A percentile compares a stretch with the other conserved stretches of the same genome.
Conservation (phyloP, 1,140 invertebrate species). For the Sminthurinus signatus region DNA sequence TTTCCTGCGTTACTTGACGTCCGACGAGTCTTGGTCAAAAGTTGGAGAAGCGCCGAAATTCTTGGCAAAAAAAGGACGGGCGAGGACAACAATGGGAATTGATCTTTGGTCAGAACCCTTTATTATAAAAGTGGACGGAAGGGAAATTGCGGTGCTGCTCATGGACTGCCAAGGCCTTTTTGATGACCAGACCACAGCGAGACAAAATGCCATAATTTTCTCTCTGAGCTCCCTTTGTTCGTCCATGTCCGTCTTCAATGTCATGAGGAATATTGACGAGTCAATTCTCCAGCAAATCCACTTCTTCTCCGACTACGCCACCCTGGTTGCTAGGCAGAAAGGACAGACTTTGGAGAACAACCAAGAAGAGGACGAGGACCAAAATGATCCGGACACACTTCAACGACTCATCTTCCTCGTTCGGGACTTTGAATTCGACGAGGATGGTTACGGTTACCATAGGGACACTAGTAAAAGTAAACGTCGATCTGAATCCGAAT, state of each 20-base stretch:
- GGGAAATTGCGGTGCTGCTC: slow-evolving; percentile 50
- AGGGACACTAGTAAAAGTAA: too few relatives aligned
- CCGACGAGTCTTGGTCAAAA: slow-evolving; percentile 47
- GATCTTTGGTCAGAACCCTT: slow-evolving; percentile 56
- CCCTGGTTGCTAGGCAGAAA: not conserved
- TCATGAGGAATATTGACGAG: slow-evolving; percentile 50
- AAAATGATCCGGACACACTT: not conserved
- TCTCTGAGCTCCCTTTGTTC: slow-evolving; percentile 45
- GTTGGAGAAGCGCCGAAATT: slow-evolving; percentile 46
- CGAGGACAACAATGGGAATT: slow-evolving; percentile 56
- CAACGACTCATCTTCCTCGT: slow-evolving; percentile 6
- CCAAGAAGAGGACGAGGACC: not conserved
- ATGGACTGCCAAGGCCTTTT: slow-evolving; percentile 62
- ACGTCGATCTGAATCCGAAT: too few relatives aligned
- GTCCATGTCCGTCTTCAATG: slow-evolving; percentile 46
- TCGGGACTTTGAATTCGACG: slow-evolving; percentile 4
- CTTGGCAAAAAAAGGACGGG: slow-evolving; percentile 52
- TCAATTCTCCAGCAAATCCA: slow-evolving; percentile 51
- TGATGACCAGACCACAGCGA: slow-evolving; percentile 55
- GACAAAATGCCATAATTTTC: slow-evolving; percentile 58
- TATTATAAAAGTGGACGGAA: slow-evolving; percentile 42
- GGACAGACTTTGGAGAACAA: not conserved
- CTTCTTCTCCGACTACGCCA: slow-evolving; percentile 9
- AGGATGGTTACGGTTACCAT: slow-evolving; percentile 1
- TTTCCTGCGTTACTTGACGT: not conserved